Evolutionary conservation across 2,797 vertebrate genomes (phyloP).

Genomic region (Phrynocephalus vlangalii): DNA sequence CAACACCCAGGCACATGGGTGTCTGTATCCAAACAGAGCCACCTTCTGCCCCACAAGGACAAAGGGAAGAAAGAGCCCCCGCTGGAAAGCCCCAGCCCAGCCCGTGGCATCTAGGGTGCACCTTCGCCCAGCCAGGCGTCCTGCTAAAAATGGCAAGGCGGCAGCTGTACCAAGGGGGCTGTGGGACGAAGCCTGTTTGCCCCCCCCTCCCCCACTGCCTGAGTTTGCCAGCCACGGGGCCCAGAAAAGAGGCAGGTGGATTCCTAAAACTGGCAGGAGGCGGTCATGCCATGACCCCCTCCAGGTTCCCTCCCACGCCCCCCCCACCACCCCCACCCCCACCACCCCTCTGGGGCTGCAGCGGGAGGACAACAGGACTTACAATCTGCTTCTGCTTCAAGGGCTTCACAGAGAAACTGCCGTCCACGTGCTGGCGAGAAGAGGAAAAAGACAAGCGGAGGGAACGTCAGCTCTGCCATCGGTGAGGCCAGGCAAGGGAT

Average conservation of each 20-base stretch:
- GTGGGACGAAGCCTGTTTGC: too few species aligned
- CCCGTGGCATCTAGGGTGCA: too few species aligned
- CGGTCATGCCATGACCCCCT: neutral
- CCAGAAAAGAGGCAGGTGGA: neutral
- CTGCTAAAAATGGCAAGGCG: neutral
- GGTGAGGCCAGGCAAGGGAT: neutral
- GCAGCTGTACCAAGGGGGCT: neutral
- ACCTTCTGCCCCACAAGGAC: too few species aligned
- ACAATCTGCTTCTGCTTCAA: constrained; percentile 87
- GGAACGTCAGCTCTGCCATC: fast-evolving
- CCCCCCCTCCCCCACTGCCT: neutral
- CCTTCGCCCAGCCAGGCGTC: too few species aligned
- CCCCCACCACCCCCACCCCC: neutral
- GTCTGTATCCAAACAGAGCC: too few species aligned
- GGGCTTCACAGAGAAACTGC: constrained; percentile 84
- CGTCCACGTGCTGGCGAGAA: constrained; percentile 78
- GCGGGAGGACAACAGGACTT: constrained; percentile 67
- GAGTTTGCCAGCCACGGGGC: neutral
- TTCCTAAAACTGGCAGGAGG: too few species aligned
- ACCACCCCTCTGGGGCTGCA: neutral
- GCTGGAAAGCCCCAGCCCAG: too few species aligned
- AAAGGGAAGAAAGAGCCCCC: too few species aligned
- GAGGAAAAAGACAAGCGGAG: neutral
- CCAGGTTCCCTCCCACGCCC: constrained; percentile 3
- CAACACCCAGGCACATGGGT: too few species aligned